Conservation (phyloP, 1,140 invertebrate genomes). For the Tetranychus urticae region DNA sequence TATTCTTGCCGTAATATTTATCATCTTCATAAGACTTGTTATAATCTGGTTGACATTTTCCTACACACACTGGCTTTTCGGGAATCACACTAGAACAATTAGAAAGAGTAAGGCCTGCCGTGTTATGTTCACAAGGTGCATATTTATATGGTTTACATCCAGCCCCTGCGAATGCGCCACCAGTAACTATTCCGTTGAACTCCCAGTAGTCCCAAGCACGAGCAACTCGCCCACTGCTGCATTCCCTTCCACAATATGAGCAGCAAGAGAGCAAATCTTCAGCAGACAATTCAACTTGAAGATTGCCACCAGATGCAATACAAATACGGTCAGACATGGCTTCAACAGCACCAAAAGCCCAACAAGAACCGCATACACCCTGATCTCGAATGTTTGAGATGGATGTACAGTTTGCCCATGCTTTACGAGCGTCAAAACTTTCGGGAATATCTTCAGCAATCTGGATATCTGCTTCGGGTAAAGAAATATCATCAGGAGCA, state of each 20-base stretch:
- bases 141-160: slow-evolving; percentile 60
- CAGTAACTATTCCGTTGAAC: slow-evolving; percentile 37
- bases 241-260: slow-evolving; percentile 15
- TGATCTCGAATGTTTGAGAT: slow-evolving; percentile 53
- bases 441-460: slow-evolving; percentile 31
- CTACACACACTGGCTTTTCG: slow-evolving; percentile 45
- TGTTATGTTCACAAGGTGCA: slow-evolving; percentile 66
- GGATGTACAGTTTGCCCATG: slow-evolving; percentile 65
- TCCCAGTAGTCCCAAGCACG: slow-evolving; percentile 23
- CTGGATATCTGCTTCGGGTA: not conserved
- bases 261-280: slow-evolving; percentile 37
- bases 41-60: slow-evolving; percentile 37
- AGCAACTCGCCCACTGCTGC: slow-evolving; percentile 22
- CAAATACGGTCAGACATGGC: slow-evolving; percentile 38
- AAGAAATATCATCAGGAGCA: not conserved
- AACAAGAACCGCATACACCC: slow-evolving; percentile 27
- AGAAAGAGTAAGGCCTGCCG: slow-evolving; percentile 38
- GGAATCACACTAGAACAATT: slow-evolving; percentile 33
- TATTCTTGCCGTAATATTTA: slow-evolving; percentile 39
- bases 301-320: slow-evolving; percentile 24
- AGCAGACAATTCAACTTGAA: slow-evolving; percentile 18
- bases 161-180: slow-evolving; percentile 44
- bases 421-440: slow-evolving; percentile 48
- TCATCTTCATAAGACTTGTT: slow-evolving; percentile 43
- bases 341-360: slow-evolving; percentile 8